Evolutionary conservation across 2,113 vertebrate species (phyloP).

Genomic region (Sceloporus undulatus): DNA sequence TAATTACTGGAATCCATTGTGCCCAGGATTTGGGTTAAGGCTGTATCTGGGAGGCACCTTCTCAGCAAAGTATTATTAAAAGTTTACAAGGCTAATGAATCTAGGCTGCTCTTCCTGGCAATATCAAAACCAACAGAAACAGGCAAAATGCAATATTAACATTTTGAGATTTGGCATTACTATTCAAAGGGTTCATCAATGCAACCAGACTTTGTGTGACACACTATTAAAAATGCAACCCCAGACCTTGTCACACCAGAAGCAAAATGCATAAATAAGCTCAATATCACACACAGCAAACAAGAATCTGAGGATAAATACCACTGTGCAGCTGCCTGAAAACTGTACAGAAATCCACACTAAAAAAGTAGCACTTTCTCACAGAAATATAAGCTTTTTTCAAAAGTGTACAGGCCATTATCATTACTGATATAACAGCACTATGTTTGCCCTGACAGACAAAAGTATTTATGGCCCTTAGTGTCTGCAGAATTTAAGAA

Average conservation of each 20-base stretch:
- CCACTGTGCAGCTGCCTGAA: neutral
- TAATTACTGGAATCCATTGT: neutral
- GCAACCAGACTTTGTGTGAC: neutral
- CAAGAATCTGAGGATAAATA: neutral
- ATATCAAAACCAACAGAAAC: neutral
- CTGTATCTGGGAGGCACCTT: neutral
- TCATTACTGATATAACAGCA: slow-evolving; percentile 17
- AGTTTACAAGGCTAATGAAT: neutral
- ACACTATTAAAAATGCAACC: slow-evolving; percentile 7
- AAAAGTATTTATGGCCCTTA: neutral
- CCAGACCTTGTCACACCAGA: neutral
- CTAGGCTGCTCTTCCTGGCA: neutral
- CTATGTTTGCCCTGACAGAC: neutral
- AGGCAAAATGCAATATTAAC: neutral
- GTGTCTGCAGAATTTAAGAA: slow-evolving; percentile 27
- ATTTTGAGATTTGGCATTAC: slow-evolving; percentile 13
- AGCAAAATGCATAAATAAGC: slow-evolving; percentile 3
- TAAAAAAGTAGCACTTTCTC: slow-evolving; percentile 22
- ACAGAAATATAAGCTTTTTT: slow-evolving; percentile 27
- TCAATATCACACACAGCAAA: neutral
- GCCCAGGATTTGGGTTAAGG: neutral
- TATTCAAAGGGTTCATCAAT: neutral
- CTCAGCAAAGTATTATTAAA: neutral
- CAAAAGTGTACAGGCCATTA: slow-evolving; percentile 9
- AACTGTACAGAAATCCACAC: slow-evolving; percentile 30